phyloP scores from a whole-genome alignment of 2,113 vertebrate species.

The Electrona antarctica region DNA sequence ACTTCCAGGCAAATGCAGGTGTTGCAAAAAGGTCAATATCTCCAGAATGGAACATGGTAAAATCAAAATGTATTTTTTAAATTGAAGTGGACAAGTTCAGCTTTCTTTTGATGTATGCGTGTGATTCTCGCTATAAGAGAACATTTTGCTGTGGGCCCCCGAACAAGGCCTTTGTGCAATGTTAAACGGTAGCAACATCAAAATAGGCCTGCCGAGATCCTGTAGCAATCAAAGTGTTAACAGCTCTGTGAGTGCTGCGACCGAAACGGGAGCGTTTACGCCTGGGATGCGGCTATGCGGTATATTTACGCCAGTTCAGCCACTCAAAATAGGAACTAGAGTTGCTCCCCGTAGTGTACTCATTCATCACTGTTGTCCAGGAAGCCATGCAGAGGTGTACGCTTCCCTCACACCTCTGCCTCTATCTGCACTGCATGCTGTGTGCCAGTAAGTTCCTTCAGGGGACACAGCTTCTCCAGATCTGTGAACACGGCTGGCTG shows the following conservation, averaged over 20 bases:
- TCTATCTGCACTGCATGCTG: neutral
- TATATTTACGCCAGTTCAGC: neutral
- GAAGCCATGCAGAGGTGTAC: neutral
- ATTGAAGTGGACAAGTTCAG: too few species aligned
- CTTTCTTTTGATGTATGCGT: too few species aligned
- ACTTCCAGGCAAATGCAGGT: too few species aligned
- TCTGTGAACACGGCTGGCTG: conserved; percentile 21
- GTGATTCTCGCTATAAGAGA: too few species aligned
- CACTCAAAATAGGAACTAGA: conserved; percentile 42
- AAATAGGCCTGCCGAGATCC: too few species aligned
- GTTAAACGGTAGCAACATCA: too few species aligned
- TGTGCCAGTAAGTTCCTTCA: conserved; percentile 17
- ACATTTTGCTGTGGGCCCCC: too few species aligned
- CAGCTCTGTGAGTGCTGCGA: conserved; percentile 14
- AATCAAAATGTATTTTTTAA: too few species aligned
- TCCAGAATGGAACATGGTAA: too few species aligned
- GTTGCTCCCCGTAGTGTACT: neutral
- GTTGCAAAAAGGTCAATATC: too few species aligned
- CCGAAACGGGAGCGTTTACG: conserved; percentile 10
- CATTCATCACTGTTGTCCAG: conserved; percentile 1
- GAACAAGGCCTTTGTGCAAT: too few species aligned
- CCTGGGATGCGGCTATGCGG: conserved; percentile 25
- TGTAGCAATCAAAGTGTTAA: too few species aligned
- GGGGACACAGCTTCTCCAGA: conserved; percentile 5
- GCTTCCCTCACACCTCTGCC: neutral